These are phyloP conservation scores for Chymomyza procnemis DNA, from an alignment of 2,888 invertebrate genomes.

Conservation along the genomic window DNA sequence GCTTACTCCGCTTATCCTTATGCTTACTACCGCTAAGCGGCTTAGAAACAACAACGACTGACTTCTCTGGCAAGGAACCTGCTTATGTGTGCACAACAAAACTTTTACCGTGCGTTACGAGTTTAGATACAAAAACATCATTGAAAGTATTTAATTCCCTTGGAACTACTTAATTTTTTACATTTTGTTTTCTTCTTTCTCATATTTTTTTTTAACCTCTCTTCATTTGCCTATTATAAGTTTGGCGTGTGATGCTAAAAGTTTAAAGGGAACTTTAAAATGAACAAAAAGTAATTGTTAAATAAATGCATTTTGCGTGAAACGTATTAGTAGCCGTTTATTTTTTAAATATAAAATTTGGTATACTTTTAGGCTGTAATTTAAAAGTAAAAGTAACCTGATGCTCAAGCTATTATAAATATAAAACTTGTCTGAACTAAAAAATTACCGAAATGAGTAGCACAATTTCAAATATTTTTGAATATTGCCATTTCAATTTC, in stretches of 20 bases:
- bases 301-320: slow-evolving; percentile 69
- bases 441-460: too few relatives aligned
- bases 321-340: slow-evolving; percentile 38
- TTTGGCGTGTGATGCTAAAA: slow-evolving; percentile 22
- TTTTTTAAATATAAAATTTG: neutral
- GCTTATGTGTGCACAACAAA: neutral
- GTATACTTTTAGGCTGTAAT: too few relatives aligned
- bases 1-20: slow-evolving; percentile 66
- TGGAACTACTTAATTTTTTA: neutral
- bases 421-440: too few relatives aligned
- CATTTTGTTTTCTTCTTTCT: neutral
- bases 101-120: neutral
- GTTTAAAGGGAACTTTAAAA: slow-evolving; percentile 23
- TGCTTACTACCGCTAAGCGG: slow-evolving; percentile 72
- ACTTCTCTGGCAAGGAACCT: neutral
- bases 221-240: slow-evolving; percentile 22
- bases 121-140: neutral
- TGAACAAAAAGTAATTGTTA: slow-evolving; percentile 27
- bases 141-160: neutral
- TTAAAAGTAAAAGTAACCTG: too few relatives aligned
- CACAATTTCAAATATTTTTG: too few relatives aligned
- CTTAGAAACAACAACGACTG: neutral
- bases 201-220: slow-evolving; percentile 11
- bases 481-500: too few relatives aligned
- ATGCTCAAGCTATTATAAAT: too few relatives aligned